Evolutionary conservation across 1,140 invertebrate species (phyloP), one percentile per base, ranked within the genome.

Genomic region (Aphidius ervi): DNA sequence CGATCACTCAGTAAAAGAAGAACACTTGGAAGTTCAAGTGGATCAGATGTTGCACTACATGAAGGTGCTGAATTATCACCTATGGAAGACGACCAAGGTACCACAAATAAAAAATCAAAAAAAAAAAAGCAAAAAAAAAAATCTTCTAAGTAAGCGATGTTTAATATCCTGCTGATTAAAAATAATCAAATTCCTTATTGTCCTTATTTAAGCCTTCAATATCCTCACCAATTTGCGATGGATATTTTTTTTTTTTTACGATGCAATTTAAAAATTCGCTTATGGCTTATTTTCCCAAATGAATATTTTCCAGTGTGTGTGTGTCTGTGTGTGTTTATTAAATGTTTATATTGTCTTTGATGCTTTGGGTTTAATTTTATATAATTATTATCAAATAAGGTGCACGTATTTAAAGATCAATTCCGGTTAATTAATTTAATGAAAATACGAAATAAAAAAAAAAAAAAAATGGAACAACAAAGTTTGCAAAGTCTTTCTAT

Each of bases 11-110:
- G 65, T 61, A 77, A 76, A 66, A 75, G 78, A 60, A 71, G 78
- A 64, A 84, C 82, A 9, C 68, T 84, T 60, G 84, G 84, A 64
- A 85, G 84, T 69, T 86, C 84, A 56, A 85, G 84, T 69, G 84
- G 83, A 39, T 85, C 84, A 9, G 85, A 86, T 68, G 80, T 86
- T 42, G 85, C 85, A 60, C 76, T 86, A 43, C 85, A 86, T 72
- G 85, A 86, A 75, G 83, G 80, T 59, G 78, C 78, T 50, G 80
- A 82, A 61, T 75, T 82, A 23, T 83, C 78, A 60, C 78, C 78
- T 64, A 70, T 80, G 73, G 78, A 80, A 68, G 78, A 80, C 67
- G 78, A 80, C 74, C 78, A 80, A 80, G 78, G 78, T 80, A 80
- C 73, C 70, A 67, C 16, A 70, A 72, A 65, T 72, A 66, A 70